Conservation (phyloP, 2,113 vertebrate genomes). For the Carollia perspicillata region DNA sequence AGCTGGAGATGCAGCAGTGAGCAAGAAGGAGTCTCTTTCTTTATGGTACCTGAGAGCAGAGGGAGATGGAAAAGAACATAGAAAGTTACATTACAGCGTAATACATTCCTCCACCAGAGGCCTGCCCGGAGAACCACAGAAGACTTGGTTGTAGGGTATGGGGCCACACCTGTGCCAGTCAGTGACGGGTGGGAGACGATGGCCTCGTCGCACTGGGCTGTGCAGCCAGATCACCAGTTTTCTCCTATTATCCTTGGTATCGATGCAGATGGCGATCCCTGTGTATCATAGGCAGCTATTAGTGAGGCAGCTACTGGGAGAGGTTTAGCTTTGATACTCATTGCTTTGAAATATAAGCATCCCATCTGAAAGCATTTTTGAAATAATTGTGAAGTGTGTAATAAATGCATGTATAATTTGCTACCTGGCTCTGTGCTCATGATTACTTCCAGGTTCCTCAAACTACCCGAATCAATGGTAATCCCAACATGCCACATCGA, state of each 20-base stretch:
- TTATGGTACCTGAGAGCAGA: background rate
- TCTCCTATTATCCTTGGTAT: background rate
- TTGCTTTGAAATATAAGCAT: slow-evolving; percentile 68
- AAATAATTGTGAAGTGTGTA: slow-evolving; percentile 78
- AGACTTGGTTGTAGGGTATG: background rate
- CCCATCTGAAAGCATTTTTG: slow-evolving; percentile 73
- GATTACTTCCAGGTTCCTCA: slow-evolving; percentile 79
- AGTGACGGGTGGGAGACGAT: background rate
- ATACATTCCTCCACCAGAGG: background rate
- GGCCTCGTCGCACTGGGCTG: background rate
- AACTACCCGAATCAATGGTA: slow-evolving; percentile 56
- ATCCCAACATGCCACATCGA: slow-evolving; percentile 67
- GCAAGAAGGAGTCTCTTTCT: background rate
- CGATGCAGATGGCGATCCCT: background rate
- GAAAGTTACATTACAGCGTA: background rate
- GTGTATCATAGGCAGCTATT: background rate
- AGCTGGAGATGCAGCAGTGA: background rate
- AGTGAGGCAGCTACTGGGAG: slow-evolving; percentile 36
- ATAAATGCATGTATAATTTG: slow-evolving; percentile 74
- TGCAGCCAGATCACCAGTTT: background rate
- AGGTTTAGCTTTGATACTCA: slow-evolving; percentile 64
- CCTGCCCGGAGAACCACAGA: background rate
- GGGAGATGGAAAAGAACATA: background rate
- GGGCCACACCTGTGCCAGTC: background rate
- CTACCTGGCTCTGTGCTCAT: slow-evolving; percentile 70